Evolutionary conservation across 2,888 invertebrate genomes (phyloP), one percentile per base, ranked within the genome.

Genomic region (Anodontia alba): DNA sequence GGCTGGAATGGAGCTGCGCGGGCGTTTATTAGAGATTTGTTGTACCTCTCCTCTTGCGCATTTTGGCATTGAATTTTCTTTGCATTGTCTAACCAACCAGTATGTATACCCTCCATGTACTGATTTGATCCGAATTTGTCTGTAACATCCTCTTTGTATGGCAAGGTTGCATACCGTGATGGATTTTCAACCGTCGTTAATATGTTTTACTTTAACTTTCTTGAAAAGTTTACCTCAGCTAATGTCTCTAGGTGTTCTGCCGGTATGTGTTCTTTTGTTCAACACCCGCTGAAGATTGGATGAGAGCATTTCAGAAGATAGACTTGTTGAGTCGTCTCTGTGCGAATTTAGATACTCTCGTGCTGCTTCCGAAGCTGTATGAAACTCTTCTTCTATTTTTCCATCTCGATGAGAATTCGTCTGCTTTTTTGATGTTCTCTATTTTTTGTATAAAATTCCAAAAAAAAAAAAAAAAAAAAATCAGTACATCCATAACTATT

Each of bases 251-350:
- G 49, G 49, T 49, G 12, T 49, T 49, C 49, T 49, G 49, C 20
- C 49, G 49, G 17, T 5, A 49, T 15, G n/a, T 20, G 49, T 20
- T 49, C 49, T 49, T 49, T 49, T 49, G 49, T 33, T 62, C 31
- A 62, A 33, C 26, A 2, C 29, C 31, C 62, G 62, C 31, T 33
- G 62, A 29, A 62, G 36, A 36, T 62, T 36, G 31, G 26, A 26
- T 29, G 31, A 10, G 15, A 62, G 31, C 62, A 36, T 62, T 62
- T 62, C 62, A 15, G 62, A 62, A 62, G 62, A 33, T 62, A 62
- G 26, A 62, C 62, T 62, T 10, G 62, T 26, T 23, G 31, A 36
- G 29, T 26, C 62, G 62, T 62, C 62, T 62, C 62, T 62, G 15
- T 36, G 31, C 31, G 62, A 62, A 36, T 62, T 29, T 3, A 62